Evolutionary conservation across 2,888 invertebrate genomes (phyloP).

Genomic region (Agriopis leucophaearia): DNA sequence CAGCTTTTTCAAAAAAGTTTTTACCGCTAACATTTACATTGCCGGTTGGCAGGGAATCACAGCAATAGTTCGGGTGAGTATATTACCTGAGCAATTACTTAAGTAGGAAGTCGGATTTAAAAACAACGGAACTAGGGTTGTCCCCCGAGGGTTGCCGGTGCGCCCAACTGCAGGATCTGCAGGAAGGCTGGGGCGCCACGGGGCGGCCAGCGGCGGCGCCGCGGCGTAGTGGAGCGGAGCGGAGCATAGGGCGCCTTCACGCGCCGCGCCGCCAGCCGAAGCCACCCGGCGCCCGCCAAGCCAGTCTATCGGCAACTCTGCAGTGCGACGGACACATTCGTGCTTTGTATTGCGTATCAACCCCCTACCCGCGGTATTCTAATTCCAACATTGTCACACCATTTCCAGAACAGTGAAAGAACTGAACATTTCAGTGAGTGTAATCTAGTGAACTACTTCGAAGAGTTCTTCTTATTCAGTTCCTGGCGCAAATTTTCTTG

Average conservation of each 20-base stretch:
- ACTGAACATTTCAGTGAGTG: conserved; percentile 50
- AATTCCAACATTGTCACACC: conserved; percentile 36
- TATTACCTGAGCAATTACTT: conserved; percentile 27
- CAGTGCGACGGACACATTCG: conserved; percentile 75
- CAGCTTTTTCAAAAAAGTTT: neutral
- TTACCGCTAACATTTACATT: neutral
- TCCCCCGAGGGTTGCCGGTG: conserved; percentile 24
- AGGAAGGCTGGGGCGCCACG: conserved; percentile 33
- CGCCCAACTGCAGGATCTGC: conserved; percentile 18
- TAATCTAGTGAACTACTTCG: conserved; percentile 58
- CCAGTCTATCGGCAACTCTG: conserved; percentile 76
- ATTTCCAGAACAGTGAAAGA: conserved; percentile 38
- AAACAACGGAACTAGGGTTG: conserved; percentile 24
- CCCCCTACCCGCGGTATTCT: conserved; percentile 39
- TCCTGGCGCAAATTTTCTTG: conserved; percentile 64
- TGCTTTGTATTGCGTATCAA: conserved; percentile 42
- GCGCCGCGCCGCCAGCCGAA: neutral
- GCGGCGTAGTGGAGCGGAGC: conserved; percentile 25
- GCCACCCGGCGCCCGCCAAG: conserved; percentile 30
- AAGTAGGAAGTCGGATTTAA: conserved; percentile 26
- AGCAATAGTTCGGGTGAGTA: too few species aligned
- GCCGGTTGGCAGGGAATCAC: neutral
- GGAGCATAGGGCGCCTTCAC: conserved; percentile 24
- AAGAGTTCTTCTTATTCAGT: conserved; percentile 58
- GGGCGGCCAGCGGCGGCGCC: too few species aligned